phyloP scores from a whole-genome alignment of 2,888 invertebrate genomes.

The Atherix ibis region DNA sequence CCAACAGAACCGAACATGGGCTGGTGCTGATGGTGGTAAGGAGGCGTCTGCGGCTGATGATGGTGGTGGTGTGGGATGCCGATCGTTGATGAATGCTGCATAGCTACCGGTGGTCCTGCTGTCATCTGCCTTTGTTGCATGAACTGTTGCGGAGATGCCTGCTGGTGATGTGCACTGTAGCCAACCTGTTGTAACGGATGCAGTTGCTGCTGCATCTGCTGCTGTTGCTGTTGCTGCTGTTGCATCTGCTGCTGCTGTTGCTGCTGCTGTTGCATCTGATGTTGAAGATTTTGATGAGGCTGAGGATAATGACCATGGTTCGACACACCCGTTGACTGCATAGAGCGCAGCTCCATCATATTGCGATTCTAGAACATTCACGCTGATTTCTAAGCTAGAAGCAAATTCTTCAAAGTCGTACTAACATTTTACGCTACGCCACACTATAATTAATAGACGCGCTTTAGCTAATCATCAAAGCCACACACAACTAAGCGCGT shows the following conservation, averaged over 20 bases:
- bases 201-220: slow-evolving; percentile 14
- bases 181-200: slow-evolving; percentile 2
- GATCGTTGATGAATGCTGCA: slow-evolving; percentile 23
- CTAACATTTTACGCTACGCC: slow-evolving; percentile 14
- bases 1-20: slow-evolving; percentile 7
- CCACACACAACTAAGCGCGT: too few relatives aligned
- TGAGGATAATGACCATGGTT: slow-evolving; percentile 13
- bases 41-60: slow-evolving; percentile 9
- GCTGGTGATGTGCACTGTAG: not conserved
- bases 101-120: too few relatives aligned
- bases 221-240: slow-evolving; percentile 13
- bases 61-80: slow-evolving; percentile 22
- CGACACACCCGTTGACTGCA: slow-evolving; percentile 20
- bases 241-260: not conserved
- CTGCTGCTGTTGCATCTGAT: not conserved
- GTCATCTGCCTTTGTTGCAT: too few relatives aligned
- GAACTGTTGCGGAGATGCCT: slow-evolving; percentile 25
- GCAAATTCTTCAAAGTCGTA: slow-evolving; percentile 18
- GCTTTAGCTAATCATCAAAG: too few relatives aligned
- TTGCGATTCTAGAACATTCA: slow-evolving; percentile 33
- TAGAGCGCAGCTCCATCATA: slow-evolving; percentile 31
- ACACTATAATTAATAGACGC: slow-evolving; percentile 6
- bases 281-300: slow-evolving; percentile 19
- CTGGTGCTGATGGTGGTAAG: slow-evolving; percentile 15
- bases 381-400: slow-evolving; percentile 25